These are phyloP conservation scores for Panorpa germanica DNA, from an alignment of 2,888 invertebrate species.

Conservation along the genomic window DNA sequence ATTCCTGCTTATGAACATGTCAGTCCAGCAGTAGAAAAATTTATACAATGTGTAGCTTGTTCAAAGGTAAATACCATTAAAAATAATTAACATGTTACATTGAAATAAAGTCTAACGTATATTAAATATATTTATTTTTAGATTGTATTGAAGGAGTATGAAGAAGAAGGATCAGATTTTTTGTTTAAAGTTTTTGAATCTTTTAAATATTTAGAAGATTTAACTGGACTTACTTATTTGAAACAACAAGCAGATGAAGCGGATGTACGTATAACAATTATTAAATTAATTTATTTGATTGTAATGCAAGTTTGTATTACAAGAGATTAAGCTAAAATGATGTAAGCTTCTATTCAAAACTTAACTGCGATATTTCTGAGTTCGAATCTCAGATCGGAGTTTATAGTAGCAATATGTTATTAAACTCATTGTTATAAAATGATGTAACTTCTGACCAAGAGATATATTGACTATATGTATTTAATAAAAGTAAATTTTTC, in stretches of 20 bases:
- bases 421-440: no score
- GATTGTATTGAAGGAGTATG: conserved; percentile 28
- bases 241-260: conserved; percentile 37
- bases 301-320: no score
- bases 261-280: conserved; percentile 29
- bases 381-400: no score
- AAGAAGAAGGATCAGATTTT: conserved; percentile 44
- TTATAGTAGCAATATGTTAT: no score
- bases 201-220: conserved; percentile 62
- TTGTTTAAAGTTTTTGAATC: conserved; percentile 62
- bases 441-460: no score
- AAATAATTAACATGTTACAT: background rate
- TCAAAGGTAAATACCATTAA: conserved; percentile 36
- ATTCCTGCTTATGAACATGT: conserved; percentile 66
- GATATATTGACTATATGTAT: no score
- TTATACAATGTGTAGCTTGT: conserved; percentile 85
- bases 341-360: no score
- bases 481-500: no score
- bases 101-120: background rate
- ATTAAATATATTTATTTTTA: conserved; percentile 12
- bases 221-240: conserved; percentile 59
- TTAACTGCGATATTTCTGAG: no score
- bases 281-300: no score
- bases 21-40: conserved; percentile 68
- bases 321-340: no score